phyloP scores from a whole-genome alignment of 2,113 vertebrate species.

The Sminthopsis crassicaudata region DNA sequence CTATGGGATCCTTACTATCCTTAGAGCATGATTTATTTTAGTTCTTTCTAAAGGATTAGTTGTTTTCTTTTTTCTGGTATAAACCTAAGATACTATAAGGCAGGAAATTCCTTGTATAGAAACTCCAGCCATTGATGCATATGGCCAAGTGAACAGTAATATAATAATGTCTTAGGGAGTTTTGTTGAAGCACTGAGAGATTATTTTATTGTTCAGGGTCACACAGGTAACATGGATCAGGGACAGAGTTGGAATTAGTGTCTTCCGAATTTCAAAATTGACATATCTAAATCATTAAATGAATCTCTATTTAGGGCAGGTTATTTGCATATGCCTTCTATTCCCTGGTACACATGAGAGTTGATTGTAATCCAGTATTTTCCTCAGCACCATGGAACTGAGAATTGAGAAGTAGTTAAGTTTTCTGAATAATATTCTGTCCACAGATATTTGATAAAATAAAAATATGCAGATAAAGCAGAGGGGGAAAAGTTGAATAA shows the following conservation, averaged over 20 bases:
- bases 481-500: not conserved
- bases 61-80: not conserved
- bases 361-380: not conserved
- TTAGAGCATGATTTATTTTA: not conserved
- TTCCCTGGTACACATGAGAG: not conserved
- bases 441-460: not conserved
- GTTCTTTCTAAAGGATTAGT: not conserved
- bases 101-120: not conserved
- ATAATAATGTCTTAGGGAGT: not conserved
- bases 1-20: not conserved
- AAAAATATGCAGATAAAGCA: not conserved
- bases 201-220: not conserved
- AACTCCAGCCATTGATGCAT: not conserved
- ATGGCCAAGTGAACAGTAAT: not conserved
- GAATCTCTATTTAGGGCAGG: not conserved
- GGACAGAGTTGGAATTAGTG: not conserved
- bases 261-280: not conserved
- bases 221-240: not conserved
- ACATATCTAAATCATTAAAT: not conserved
- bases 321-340: not conserved
- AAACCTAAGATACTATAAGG: not conserved
- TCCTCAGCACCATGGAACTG: not conserved
- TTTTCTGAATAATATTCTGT: not conserved
- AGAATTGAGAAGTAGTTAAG: not conserved
- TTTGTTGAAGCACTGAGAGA: not conserved